Evolutionary conservation across 2,113 vertebrate genomes (phyloP), one percentile per base, ranked within the genome.

Genomic region (Neoarius graeffei): DNA sequence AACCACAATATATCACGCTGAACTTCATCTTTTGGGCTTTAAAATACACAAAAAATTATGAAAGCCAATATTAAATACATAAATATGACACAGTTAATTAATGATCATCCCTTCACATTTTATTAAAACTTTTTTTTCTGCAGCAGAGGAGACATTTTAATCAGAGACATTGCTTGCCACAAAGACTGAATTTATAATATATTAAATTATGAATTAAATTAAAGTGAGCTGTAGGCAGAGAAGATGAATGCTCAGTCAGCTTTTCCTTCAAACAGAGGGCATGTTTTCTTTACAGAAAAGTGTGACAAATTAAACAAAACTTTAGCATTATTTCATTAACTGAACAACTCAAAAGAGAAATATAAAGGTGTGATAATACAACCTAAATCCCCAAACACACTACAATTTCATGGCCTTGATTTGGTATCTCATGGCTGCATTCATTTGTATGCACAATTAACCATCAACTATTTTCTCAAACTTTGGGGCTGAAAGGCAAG

Each of bases 281-380:
- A 81, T 80, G 77, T 19, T 57, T 79, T 56, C 23, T 79, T 56
- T n/a, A 79, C 13, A 56, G 76, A 56, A 80, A 14, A 80, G 25
- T 19, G 0, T 0, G 19, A 19, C 15, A 57, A 81, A 56, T 79
- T 25, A 59, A 59, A 57, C 13, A 30, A 30, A 59, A 19, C 3
- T 56, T 79, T 54, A 30, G 3, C 27, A 35, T 81, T 59, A 59
- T 81, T 81, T 17, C 0, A 81, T 57, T 59, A 57, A 30, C 59
- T 80, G 57, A 14, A 20, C 20, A 25, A 42, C 23, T 79, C 15
- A 27, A 27, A n/a, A 27, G 15, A 3, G 52, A 14, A 81, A 54
- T 19, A 59, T 14, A 20, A 35, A 30, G 19, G 15, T 35, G n/a
- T 59, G 1, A 15, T 9, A 81, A 30, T 80, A 8, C 10, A 80